phyloP scores from a whole-genome alignment of 2,113 vertebrate species.

The Solea senegalensis region DNA sequence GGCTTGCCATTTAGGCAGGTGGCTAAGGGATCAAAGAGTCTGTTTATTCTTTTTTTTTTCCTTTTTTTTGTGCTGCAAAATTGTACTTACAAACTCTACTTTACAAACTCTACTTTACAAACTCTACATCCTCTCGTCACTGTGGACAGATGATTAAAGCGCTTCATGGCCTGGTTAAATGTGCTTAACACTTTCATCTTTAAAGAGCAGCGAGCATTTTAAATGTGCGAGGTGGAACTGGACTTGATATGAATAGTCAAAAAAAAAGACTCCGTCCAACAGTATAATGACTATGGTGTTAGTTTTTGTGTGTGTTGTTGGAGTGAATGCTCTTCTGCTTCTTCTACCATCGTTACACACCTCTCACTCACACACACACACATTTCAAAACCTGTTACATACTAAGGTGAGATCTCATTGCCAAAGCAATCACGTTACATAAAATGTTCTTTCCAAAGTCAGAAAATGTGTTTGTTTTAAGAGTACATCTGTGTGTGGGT shows the following conservation, averaged over 20 bases:
- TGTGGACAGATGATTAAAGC: constrained; percentile 36
- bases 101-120: too few species aligned
- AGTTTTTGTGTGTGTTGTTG: neutral
- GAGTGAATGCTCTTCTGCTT: neutral
- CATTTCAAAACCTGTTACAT: constrained; percentile 17
- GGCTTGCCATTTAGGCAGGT: constrained; percentile 33
- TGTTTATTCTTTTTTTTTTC: constrained; percentile 11
- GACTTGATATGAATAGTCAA: neutral
- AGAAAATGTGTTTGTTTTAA: constrained; percentile 28
- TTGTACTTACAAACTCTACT: constrained; percentile 8
- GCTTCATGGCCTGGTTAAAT: constrained; percentile 24
- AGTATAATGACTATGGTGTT: neutral
- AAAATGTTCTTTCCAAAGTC: constrained; percentile 18
- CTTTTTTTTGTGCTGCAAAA: constrained; percentile 16
- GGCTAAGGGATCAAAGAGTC: constrained; percentile 31
- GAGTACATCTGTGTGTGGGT: constrained; percentile 49
- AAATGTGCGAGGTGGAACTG: neutral
- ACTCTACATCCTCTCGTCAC: constrained; percentile 3
- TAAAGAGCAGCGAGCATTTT: constrained; percentile 6
- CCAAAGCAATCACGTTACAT: neutral
- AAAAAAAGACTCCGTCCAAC: neutral
- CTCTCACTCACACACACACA: neutral
- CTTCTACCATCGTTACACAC: neutral
- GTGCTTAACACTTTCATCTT: constrained; percentile 14
- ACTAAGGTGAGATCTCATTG: constrained; percentile 17